Conservation (phyloP, 2,113 vertebrate species). For the Struthio camelus region DNA sequence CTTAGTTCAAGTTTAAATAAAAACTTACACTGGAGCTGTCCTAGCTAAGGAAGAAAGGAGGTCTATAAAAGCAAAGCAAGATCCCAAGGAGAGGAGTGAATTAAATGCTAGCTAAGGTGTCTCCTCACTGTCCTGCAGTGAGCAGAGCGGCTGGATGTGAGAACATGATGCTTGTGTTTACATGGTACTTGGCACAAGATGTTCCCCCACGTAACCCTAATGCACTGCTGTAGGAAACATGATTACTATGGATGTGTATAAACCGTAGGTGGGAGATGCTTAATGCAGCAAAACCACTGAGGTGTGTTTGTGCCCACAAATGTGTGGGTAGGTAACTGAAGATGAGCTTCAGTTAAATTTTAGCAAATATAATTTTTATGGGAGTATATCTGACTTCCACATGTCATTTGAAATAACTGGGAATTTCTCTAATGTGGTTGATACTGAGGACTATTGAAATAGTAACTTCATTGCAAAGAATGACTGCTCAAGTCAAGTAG, state of each 20-base stretch:
- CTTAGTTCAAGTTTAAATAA: neutral
- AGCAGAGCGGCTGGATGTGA: neutral
- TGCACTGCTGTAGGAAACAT: neutral
- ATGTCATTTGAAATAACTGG: neutral
- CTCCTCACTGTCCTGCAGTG: neutral
- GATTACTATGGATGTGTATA: accelerated
- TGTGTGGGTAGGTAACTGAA: neutral
- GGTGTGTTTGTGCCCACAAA: neutral
- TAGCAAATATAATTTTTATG: neutral
- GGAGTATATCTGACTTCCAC: neutral
- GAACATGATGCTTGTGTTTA: neutral
- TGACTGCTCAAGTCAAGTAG: too few relatives aligned
- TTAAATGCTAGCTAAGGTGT: neutral
- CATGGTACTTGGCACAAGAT: neutral
- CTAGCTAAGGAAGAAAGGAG: neutral
- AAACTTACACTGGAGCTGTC: neutral
- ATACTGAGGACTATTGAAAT: neutral
- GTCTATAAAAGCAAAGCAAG: neutral
- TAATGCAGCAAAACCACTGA: neutral
- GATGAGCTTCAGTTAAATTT: neutral
- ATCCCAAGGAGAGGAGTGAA: neutral
- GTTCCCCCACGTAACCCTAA: neutral
- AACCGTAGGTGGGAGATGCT: neutral
- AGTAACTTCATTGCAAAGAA: neutral
- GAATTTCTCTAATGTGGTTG: neutral